A percentile compares a stretch with the other conserved stretches of the same genome.
Evolutionary conservation across 2,797 vertebrate genomes (phyloP).

Genomic region (Spinus pinus): DNA sequence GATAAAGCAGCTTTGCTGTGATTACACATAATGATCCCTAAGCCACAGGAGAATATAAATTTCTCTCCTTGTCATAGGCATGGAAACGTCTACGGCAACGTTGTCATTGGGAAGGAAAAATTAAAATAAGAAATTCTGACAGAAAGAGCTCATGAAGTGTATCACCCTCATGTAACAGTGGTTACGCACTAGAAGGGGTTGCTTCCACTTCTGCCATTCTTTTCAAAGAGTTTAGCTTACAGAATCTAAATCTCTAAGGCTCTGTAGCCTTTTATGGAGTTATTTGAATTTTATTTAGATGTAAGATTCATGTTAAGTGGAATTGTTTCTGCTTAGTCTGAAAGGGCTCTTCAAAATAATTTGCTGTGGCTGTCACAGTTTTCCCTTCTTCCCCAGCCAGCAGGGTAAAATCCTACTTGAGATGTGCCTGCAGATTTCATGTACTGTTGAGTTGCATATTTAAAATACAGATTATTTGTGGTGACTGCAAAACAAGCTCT

Average conservation of each 20-base stretch:
- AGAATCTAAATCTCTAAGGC: not conserved
- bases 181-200: not conserved
- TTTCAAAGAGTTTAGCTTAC: not conserved
- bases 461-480: not conserved
- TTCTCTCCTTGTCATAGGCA: conserved; percentile 19
- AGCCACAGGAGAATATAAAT: conserved; percentile 11
- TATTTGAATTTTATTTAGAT: conserved; percentile 15
- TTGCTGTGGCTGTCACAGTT: not conserved
- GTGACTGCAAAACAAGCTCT: not conserved
- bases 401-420: not conserved
- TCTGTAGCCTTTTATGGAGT: not conserved
- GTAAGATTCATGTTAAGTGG: not conserved
- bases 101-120: not conserved
- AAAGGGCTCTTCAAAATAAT: not conserved
- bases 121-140: conserved; percentile 4
- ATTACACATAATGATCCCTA: conserved; percentile 42
- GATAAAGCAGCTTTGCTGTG: conserved; percentile 17
- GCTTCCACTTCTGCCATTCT: not conserved
- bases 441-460: not conserved
- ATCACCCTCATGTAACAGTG: not conserved
- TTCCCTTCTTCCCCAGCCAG: not conserved
- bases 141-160: not conserved
- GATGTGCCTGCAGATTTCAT: not conserved
- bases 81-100: not conserved
- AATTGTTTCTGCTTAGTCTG: not conserved